phyloP scores from a whole-genome alignment of 2,888 invertebrate species.

The Strigamia transsilvanica region DNA sequence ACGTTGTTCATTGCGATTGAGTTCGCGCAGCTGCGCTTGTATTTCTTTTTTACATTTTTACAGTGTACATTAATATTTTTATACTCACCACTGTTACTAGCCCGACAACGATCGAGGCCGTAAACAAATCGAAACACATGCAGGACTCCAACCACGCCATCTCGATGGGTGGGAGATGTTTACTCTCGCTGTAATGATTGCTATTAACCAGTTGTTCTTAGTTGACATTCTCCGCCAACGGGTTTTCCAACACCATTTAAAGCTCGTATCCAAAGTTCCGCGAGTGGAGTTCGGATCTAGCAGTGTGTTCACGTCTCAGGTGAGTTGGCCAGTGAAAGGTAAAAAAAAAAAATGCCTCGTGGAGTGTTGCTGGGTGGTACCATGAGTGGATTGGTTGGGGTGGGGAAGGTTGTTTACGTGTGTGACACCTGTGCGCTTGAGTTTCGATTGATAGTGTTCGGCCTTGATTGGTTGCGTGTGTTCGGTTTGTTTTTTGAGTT shows the following conservation, averaged over 20 bases:
- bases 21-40: too few species aligned
- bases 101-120: constrained; percentile 2
- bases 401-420: not conserved
- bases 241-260: not conserved
- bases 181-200: not conserved
- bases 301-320: constrained; percentile 2
- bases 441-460: not conserved
- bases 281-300: not conserved
- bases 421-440: constrained; percentile 9
- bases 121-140: constrained; percentile 29
- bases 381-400: not conserved
- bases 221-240: not conserved
- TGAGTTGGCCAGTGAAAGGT: constrained; percentile 13
- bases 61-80: not conserved
- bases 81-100: constrained; percentile 7
- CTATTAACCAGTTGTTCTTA: not conserved
- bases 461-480: not conserved
- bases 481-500: not conserved
- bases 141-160: constrained; percentile 41
- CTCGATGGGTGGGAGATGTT: constrained; percentile 10
- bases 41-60: too few species aligned
- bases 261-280: not conserved
- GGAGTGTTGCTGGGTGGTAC: not conserved
- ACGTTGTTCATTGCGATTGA: not conserved
- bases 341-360: constrained; percentile 19